Percentiles rank a stretch among this genome's conserved stretches.
phyloP scores from a whole-genome alignment of 2,888 invertebrate species.

The Agriopis marginaria region DNA sequence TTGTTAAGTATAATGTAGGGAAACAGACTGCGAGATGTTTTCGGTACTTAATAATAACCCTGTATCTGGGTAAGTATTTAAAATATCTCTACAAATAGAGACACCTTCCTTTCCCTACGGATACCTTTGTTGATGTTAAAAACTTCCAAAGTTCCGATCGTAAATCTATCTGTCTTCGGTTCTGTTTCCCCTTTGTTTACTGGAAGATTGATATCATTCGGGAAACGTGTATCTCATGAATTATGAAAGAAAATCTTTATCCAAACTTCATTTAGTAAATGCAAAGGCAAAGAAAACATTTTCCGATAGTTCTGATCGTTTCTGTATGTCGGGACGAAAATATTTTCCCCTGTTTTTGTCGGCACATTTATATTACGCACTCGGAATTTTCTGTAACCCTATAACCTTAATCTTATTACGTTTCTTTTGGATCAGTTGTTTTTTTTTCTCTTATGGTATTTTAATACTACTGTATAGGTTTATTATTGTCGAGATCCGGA shows the following conservation, averaged over 20 bases:
- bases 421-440: not conserved
- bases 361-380: constrained; percentile 9
- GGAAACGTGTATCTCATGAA: constrained; percentile 5
- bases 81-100: too few species aligned
- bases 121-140: not conserved
- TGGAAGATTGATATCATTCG: constrained; percentile 2
- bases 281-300: constrained; percentile 18
- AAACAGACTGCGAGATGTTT: too few species aligned
- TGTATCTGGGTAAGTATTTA: too few species aligned
- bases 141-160: not conserved
- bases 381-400: constrained; percentile 12
- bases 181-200: constrained; percentile 1
- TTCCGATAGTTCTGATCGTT: constrained; percentile 15
- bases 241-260: constrained; percentile 5
- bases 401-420: constrained; percentile 10
- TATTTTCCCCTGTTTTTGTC: constrained; percentile 8
- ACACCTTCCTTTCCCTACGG: too few species aligned
- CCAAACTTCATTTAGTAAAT: constrained; percentile 17
- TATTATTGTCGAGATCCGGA: not conserved
- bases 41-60: too few species aligned
- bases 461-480: not conserved
- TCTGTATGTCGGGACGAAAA: constrained; percentile 2
- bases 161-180: not conserved
- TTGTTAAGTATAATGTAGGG: too few species aligned
- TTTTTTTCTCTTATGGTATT: not conserved